Evolutionary conservation across 2,797 vertebrate species (phyloP).

Genomic region (Melopsittacus undulatus): DNA sequence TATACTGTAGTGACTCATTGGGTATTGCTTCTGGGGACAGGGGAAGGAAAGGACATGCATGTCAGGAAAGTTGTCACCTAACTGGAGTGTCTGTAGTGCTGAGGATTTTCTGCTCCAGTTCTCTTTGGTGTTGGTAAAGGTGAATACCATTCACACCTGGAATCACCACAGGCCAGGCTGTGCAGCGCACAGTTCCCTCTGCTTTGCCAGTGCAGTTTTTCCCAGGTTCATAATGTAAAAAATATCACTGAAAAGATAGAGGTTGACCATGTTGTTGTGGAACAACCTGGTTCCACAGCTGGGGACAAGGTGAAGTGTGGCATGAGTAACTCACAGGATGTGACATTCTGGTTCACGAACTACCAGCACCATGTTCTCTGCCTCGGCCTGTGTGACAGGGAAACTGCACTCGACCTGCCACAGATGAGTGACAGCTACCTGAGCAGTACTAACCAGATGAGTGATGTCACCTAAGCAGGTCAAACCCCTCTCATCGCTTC

Average conservation of each 20-base stretch:
- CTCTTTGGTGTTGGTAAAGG: not conserved
- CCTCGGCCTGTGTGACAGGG: not conserved
- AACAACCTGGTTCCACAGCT: not conserved
- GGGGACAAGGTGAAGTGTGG: not conserved
- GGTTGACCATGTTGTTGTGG: not conserved
- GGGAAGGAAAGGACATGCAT: not conserved
- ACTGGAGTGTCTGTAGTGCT: not conserved
- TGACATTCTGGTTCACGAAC: not conserved
- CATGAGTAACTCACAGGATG: fast-evolving
- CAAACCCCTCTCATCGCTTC: not conserved
- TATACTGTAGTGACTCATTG: not conserved
- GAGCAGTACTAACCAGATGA: not conserved
- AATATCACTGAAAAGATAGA: not conserved
- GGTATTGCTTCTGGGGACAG: not conserved
- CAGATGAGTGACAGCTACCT: not conserved
- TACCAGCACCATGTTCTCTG: not conserved
- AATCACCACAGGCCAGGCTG: not conserved
- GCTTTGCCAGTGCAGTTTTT: not conserved
- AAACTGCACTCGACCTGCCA: not conserved
- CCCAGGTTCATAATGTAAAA: not conserved
- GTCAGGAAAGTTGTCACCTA: not conserved
- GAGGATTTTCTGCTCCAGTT: not conserved
- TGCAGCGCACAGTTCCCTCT: not conserved
- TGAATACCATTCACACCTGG: not conserved
- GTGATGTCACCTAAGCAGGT: not conserved